These are phyloP conservation scores for Lutraria lutraria DNA, from an alignment of 2,888 invertebrate species.

Conservation along the genomic window DNA sequence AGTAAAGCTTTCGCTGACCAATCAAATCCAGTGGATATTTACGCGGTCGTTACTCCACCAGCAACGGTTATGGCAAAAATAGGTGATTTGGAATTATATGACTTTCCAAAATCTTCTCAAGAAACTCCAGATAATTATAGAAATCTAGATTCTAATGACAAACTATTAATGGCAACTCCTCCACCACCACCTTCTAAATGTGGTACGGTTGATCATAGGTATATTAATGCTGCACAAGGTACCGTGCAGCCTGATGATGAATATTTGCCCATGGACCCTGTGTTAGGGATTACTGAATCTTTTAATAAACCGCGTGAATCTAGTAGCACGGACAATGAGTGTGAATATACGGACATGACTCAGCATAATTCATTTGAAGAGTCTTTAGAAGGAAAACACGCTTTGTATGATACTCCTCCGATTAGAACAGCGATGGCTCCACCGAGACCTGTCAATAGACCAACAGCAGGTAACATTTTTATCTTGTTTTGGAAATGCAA, in stretches of 20 bases:
- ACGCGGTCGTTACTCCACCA: conserved; percentile 70
- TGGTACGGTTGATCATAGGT: conserved; percentile 69
- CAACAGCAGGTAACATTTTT: conserved; percentile 46
- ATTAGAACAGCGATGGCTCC: conserved; percentile 65
- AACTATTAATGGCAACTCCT: conserved; percentile 62
- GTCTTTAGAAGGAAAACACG: conserved; percentile 53
- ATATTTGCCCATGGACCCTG: conserved; percentile 73
- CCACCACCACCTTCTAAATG: conserved; percentile 71
- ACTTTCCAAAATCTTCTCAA: conserved; percentile 62
- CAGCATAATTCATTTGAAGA: conserved; percentile 64
- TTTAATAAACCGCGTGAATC: conserved; percentile 54
- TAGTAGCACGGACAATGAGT: conserved; percentile 68
- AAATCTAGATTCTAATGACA: conserved; percentile 54
- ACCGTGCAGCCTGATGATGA: conserved; percentile 62
- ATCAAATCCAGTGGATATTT: conserved; percentile 66
- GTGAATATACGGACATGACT: conserved; percentile 74
- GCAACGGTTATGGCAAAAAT: conserved; percentile 47
- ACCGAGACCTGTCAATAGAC: conserved; percentile 59
- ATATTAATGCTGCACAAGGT: conserved; percentile 76
- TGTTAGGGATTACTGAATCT: conserved; percentile 24
- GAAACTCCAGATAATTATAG: conserved; percentile 61
- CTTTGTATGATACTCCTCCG: conserved; percentile 72
- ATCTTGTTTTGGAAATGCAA: not conserved
- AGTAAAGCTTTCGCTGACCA: conserved; percentile 70
- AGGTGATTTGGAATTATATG: conserved; percentile 71